These are phyloP conservation scores for Eupeodes latifasciatus DNA, from an alignment of 2,888 invertebrate species.

Conservation along the genomic window DNA sequence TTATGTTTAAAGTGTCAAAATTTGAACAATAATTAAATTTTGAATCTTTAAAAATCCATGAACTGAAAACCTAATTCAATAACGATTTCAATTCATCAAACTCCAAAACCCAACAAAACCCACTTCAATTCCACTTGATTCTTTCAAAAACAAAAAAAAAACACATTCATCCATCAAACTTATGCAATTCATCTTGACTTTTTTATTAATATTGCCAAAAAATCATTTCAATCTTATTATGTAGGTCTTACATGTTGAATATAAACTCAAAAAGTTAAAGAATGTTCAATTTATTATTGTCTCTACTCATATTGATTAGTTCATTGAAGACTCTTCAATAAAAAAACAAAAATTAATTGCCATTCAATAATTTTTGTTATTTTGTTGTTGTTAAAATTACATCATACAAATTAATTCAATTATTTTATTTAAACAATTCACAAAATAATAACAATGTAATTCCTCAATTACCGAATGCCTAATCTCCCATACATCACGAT, in stretches of 20 bases:
- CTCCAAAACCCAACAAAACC: not conserved
- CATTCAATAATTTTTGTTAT: conserved; percentile 42
- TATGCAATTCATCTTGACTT: conserved; percentile 24
- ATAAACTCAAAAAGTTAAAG: conserved; percentile 23
- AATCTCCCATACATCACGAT: conserved; percentile 56
- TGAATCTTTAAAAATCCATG: not conserved
- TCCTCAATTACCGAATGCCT: conserved; percentile 50
- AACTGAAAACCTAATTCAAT: not conserved
- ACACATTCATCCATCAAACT: conserved; percentile 31
- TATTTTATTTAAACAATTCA: conserved; percentile 23
- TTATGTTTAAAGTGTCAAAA: too few species aligned
- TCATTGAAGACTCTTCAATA: conserved; percentile 50
- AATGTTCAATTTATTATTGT: conserved; percentile 3
- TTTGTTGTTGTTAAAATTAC: not conserved
- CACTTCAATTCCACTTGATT: conserved; percentile 22
- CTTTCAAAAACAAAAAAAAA: not conserved
- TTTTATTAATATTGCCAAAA: conserved; percentile 11
- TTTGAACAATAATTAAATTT: not conserved
- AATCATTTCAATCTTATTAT: not conserved
- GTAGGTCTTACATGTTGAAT: not conserved
- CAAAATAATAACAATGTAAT: conserved; percentile 41
- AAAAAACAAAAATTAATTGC: conserved; percentile 60
- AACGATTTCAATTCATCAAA: conserved; percentile 16
- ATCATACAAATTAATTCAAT: conserved; percentile 27
- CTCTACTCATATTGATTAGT: conserved; percentile 40